These are phyloP conservation scores for Todiramphus saurophagus DNA, from an alignment of 2,113 vertebrate genomes.

Conservation along the genomic window DNA sequence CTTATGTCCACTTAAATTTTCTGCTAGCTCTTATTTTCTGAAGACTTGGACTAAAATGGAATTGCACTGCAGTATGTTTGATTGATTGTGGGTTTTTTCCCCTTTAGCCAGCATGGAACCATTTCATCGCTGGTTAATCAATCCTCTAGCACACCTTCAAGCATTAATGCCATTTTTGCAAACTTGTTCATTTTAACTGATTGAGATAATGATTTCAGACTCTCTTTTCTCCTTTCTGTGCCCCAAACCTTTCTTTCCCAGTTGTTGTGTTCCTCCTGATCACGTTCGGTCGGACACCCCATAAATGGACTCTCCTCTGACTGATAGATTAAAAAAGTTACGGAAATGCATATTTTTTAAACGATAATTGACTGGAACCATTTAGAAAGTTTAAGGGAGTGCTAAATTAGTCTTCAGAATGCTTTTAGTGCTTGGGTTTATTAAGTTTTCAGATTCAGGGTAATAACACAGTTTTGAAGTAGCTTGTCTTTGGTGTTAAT, in stretches of 20 bases:
- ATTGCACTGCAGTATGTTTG: background rate
- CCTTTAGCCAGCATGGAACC: background rate
- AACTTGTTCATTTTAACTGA: background rate
- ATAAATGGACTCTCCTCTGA: background rate
- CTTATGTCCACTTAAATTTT: background rate
- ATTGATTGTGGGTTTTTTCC: background rate
- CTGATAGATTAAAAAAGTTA: background rate
- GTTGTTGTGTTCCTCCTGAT: background rate
- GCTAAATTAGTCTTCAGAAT: background rate
- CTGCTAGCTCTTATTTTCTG: background rate
- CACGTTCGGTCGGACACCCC: background rate
- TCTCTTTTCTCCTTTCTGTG: background rate
- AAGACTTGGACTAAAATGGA: background rate
- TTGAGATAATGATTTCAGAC: background rate
- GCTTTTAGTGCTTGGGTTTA: slow-evolving; percentile 17
- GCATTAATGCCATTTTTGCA: background rate
- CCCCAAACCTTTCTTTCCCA: background rate
- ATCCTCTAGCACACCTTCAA: background rate
- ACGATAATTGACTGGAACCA: background rate
- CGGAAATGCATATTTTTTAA: background rate
- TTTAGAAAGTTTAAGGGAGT: background rate
- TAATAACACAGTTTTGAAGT: background rate
- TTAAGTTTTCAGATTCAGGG: background rate
- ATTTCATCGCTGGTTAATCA: background rate
- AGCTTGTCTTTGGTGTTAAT: slow-evolving; percentile 7